Conservation (phyloP, 1,140 invertebrate species). For the Eurosta solidaginis region DNA sequence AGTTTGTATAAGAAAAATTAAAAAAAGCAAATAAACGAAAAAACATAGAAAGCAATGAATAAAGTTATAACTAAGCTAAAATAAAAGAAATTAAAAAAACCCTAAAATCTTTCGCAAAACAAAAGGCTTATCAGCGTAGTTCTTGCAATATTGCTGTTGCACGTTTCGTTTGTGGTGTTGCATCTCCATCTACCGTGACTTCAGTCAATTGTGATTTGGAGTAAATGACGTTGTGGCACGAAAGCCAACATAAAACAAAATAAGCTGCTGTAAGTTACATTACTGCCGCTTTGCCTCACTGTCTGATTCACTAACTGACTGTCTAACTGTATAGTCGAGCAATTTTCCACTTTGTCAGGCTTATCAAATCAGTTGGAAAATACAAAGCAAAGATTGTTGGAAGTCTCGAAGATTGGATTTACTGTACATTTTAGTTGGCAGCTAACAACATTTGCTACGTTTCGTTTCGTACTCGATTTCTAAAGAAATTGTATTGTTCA, state of each 20-base stretch:
- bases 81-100: too few species aligned
- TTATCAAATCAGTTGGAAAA: constrained; percentile 17
- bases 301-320: not conserved
- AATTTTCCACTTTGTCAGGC: constrained; percentile 18
- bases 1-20: not conserved
- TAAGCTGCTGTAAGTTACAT: not conserved
- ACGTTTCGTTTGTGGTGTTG: not conserved
- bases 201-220: not conserved
- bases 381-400: not conserved
- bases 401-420: not conserved
- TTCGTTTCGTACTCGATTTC: not conserved
- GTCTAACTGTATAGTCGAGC: not conserved
- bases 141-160: not conserved
- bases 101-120: too few species aligned
- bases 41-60: not conserved
- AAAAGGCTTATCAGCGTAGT: too few species aligned
- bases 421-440: not conserved
- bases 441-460: constrained; percentile 5
- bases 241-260: not conserved
- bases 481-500: not conserved
- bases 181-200: not conserved
- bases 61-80: too few species aligned
- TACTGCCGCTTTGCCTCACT: too few species aligned
- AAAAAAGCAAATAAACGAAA: not conserved
- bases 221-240: constrained; percentile 5